These are phyloP conservation scores for Enchytraeus crypticus DNA, from an alignment of 2,888 invertebrate species.

Conservation along the genomic window DNA sequence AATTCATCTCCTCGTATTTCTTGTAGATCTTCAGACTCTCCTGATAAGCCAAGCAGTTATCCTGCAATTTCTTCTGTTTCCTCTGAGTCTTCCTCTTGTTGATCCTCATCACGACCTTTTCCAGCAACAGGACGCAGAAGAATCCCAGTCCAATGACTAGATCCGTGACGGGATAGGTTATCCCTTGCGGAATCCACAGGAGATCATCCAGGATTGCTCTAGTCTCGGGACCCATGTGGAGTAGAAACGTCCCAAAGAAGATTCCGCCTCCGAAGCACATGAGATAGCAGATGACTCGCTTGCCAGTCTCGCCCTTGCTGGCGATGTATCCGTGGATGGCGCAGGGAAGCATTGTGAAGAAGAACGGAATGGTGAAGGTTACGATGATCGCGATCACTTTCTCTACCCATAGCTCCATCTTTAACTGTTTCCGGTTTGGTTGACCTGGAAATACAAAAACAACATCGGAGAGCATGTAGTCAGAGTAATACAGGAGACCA, in stretches of 20 bases:
- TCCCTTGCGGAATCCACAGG: conserved; percentile 20
- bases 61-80: not conserved
- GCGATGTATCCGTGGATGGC: no score
- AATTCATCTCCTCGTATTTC: not conserved
- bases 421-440: no score
- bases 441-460: no score
- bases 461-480: no score
- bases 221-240: conserved; percentile 41
- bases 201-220: conserved; percentile 30
- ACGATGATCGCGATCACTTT: conserved; percentile 19
- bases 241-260: conserved; percentile 43
- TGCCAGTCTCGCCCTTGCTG: conserved; percentile 13
- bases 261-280: conserved; percentile 45
- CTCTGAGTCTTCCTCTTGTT: conserved; percentile 11
- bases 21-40: not conserved
- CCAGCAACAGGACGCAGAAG: conserved; percentile 37
- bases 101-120: conserved; percentile 30
- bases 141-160: conserved; percentile 40
- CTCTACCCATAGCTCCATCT: conserved; percentile 23
- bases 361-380: conserved; percentile 18
- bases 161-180: conserved; percentile 39
- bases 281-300: conserved; percentile 20
- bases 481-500: no score
- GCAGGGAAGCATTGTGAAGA: conserved; percentile 18
- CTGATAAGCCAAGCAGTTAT: no score